Evolutionary conservation across 2,797 vertebrate genomes (phyloP), one percentile per base, ranked within the genome.

Genomic region (Galagoides demidoff): DNA sequence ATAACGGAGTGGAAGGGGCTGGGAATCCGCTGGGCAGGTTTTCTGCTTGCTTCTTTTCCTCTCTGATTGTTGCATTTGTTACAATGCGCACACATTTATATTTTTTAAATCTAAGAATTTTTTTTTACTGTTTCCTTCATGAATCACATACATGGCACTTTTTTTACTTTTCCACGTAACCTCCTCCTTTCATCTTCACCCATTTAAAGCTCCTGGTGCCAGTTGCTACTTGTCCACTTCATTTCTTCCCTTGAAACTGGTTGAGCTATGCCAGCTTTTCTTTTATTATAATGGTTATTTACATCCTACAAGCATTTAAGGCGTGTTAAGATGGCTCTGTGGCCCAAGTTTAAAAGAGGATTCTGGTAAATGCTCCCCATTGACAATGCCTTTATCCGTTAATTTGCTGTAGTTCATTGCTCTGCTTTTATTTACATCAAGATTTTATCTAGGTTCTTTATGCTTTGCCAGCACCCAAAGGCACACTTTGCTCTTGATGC

Each of bases 391-490:
- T 96, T 96, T 89, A 96, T 96, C 95, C 94, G 61, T 77, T 85
- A 92, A 92, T 92, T 83, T 91, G 61, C 85, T 45, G 20, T 85
- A 91, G 83, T 92, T 93, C 79, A 59, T 64, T 89, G 71, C 82
- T 90, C 81, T 73, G 23, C 81, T 94, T 87, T 81, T 96, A 87
- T 96, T 95, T 95, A 92, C 82, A 59, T 86, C 76, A 90, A 94
- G 92, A 96, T 96, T 96, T 95, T 85, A 96, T 96, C 95, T 94
- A 27, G 19, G n/a, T 84, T 96, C 84, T 95, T 97, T 73, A 94
- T 94, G 70, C 61, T 84, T 84, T 97, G 96, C 90, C 93, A 97
- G 82, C 23, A 90, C 94, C 95, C 94, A 93, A 92, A 96, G 96
- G 94, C 91, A 95, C 78, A 45, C 34, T 95, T 96, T 96, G 92